These are phyloP conservation scores for Tanytarsus gracilentus DNA, from an alignment of 2,888 invertebrate species.

Conservation along the genomic window DNA sequence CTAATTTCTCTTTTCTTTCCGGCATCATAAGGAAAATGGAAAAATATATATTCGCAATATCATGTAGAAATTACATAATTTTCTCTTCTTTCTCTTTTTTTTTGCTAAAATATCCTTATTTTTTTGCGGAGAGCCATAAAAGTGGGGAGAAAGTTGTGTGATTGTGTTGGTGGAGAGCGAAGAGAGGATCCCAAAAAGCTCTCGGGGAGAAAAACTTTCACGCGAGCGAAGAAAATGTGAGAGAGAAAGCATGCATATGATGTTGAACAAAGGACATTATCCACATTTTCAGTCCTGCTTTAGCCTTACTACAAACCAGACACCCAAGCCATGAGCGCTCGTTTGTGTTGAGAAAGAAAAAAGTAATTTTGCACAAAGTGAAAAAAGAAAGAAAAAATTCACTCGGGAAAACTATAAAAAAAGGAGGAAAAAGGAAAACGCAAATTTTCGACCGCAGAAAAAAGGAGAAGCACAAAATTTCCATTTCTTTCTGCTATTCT, in stretches of 20 bases:
- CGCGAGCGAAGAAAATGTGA: too few species aligned
- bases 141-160: too few species aligned
- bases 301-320: conserved; percentile 14
- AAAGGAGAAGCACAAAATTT: too few species aligned
- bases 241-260: not conserved
- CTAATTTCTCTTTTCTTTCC: not conserved
- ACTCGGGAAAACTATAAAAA: not conserved
- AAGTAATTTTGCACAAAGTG: not conserved
- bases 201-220: not conserved
- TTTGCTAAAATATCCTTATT: too few species aligned
- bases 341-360: not conserved
- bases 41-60: too few species aligned
- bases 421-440: not conserved
- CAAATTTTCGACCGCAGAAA: not conserved
- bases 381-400: not conserved
- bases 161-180: not conserved
- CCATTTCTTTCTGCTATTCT: too few species aligned
- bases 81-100: too few species aligned
- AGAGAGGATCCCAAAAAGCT: not conserved
- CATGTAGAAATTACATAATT: too few species aligned
- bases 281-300: conserved; percentile 21
- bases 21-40: too few species aligned
- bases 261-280: conserved; percentile 17
- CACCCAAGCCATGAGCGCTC: conserved; percentile 23
- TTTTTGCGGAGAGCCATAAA: too few species aligned